A percentile compares a stretch with the other conserved stretches of the same genome.
Conservation (phyloP, 2,888 invertebrate species). For the Drosophila emarginata region DNA sequence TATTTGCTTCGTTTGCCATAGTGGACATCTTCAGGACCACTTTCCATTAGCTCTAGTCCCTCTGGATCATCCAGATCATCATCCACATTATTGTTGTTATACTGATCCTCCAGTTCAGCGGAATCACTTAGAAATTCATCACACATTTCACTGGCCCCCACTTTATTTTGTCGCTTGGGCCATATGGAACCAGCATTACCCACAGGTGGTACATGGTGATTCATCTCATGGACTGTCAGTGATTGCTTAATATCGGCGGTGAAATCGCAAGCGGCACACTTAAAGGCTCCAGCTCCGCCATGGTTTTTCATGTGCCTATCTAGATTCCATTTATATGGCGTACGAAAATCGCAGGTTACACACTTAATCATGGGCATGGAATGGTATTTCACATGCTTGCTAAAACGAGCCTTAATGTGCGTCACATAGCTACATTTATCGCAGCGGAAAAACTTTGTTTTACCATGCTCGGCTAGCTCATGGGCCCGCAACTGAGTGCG, state of each 20-base stretch:
- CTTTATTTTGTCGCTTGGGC: constrained; percentile 88
- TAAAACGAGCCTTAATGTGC: constrained; percentile 93
- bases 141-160: constrained; percentile 86
- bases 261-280: constrained; percentile 94
- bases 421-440: constrained; percentile 95
- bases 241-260: constrained; percentile 96
- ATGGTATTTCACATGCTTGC: constrained; percentile 96
- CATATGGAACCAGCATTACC: constrained; percentile 85
- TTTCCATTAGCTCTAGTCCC: constrained; percentile 42
- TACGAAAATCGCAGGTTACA: constrained; percentile 95
- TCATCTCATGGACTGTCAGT: constrained; percentile 94
- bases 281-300: constrained; percentile 91
- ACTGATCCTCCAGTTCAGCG: constrained; percentile 79
- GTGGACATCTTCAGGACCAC: constrained; percentile 55
- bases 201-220: constrained; percentile 92
- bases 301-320: constrained; percentile 97
- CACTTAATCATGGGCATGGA: constrained; percentile 98
- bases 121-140: constrained; percentile 81
- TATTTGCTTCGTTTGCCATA: constrained; percentile 79
- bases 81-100: constrained; percentile 80
- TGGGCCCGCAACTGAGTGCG: constrained; percentile 87
- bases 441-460: constrained; percentile 91
- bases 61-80: constrained; percentile 77
- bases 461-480: constrained; percentile 90
- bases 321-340: constrained; percentile 96